These are phyloP conservation scores for Vireo griseus DNA, from an alignment of 2,797 vertebrate species.

Conservation along the genomic window DNA sequence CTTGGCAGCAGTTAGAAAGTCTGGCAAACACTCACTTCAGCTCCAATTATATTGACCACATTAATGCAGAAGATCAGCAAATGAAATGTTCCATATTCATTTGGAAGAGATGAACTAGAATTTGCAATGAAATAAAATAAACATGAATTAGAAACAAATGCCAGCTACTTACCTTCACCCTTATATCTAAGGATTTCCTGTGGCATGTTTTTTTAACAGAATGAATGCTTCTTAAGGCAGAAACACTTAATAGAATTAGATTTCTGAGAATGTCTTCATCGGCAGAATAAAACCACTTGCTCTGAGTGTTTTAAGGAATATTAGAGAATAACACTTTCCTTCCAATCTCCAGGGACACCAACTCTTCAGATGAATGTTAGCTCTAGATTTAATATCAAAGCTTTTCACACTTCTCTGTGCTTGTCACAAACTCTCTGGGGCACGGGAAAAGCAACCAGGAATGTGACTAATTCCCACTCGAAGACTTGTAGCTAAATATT, in stretches of 20 bases:
- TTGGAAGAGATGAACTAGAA: constrained; percentile 70
- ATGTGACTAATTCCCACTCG: neutral
- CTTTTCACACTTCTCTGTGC: constrained; percentile 38
- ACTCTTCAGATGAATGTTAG: neutral
- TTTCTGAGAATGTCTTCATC: neutral
- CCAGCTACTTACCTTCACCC: neutral
- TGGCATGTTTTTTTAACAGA: neutral
- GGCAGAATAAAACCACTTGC: neutral
- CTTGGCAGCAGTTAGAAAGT: constrained; percentile 76
- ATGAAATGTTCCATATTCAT: constrained; percentile 72
- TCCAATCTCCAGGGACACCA: neutral
- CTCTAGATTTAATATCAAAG: constrained; percentile 38
- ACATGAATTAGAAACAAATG: constrained; percentile 61
- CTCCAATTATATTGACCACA: constrained; percentile 77
- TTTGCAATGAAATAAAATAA: constrained; percentile 66
- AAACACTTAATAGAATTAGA: neutral
- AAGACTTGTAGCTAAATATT: neutral
- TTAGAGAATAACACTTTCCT: neutral
- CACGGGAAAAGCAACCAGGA: neutral
- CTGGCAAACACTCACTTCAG: constrained; percentile 75
- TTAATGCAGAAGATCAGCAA: constrained; percentile 76
- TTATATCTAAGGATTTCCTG: neutral
- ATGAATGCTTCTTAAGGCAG: neutral
- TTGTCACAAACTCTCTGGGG: constrained; percentile 16
- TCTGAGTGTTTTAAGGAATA: constrained; percentile 10